Evolutionary conservation across 2,113 vertebrate species (phyloP).

Genomic region (Helogale parvula): DNA sequence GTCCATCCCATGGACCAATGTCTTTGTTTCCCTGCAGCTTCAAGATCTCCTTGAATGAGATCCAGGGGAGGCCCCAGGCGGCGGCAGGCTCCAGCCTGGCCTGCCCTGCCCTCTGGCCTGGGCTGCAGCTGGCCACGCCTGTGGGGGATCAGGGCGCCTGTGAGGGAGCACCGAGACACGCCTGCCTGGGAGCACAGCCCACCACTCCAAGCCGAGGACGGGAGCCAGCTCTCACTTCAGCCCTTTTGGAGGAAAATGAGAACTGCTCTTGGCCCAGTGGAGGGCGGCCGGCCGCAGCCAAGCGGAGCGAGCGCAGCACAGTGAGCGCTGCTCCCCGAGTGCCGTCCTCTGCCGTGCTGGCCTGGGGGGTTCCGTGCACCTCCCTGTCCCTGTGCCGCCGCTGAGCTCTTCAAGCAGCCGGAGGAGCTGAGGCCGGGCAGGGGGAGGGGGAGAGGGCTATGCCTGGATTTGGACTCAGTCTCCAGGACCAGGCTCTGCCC

Average conservation of each 20-base stretch:
- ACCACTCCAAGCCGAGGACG: not conserved
- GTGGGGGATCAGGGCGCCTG: too few relatives aligned
- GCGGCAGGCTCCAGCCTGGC: not conserved
- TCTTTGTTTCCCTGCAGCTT: not conserved
- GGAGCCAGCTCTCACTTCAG: not conserved
- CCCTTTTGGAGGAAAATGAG: not conserved
- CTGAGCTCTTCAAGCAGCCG: not conserved
- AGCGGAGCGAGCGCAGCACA: not conserved
- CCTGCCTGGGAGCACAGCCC: not conserved
- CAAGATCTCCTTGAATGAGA: not conserved
- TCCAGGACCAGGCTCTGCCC: too few relatives aligned
- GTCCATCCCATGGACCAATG: not conserved
- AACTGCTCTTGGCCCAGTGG: accelerated
- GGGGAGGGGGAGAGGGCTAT: not conserved
- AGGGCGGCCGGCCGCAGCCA: not conserved
- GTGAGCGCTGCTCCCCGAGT: accelerated
- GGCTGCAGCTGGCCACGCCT: not conserved
- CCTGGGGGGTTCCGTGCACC: accelerated
- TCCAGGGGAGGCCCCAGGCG: accelerated
- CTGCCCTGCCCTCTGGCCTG: not conserved
- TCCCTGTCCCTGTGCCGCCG: accelerated
- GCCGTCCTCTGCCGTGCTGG: too few relatives aligned
- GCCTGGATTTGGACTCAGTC: not conserved
- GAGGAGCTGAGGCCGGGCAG: not conserved
- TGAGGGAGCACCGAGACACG: too few relatives aligned